Evolutionary conservation across 2,797 vertebrate species (phyloP).

Genomic region (Coluber constrictor): DNA sequence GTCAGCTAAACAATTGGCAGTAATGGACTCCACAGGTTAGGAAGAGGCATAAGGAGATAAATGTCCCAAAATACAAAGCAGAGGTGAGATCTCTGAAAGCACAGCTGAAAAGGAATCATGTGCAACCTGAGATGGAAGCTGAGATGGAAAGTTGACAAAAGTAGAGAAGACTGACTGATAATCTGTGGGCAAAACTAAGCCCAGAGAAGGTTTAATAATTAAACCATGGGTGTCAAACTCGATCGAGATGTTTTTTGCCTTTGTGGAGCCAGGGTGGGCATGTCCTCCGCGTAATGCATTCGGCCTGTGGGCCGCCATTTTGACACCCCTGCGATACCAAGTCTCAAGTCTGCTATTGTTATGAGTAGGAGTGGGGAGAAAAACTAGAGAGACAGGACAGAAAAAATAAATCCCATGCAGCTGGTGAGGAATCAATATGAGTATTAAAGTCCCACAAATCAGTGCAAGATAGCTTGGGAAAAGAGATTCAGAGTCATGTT

Average conservation of each 20-base stretch:
- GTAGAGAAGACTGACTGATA: neutral
- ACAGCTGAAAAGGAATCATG: neutral
- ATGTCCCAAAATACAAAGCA: neutral
- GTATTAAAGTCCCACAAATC: neutral
- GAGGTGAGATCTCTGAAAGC: neutral
- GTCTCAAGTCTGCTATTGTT: neutral
- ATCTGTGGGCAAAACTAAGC: neutral
- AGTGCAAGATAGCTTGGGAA: neutral
- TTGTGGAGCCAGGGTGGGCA: no score
- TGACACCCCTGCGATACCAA: neutral
- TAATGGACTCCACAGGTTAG: neutral
- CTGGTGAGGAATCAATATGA: neutral
- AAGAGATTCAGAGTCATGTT: neutral
- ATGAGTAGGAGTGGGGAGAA: neutral
- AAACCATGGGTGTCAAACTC: neutral
- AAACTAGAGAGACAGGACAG: neutral
- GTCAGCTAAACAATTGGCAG: neutral
- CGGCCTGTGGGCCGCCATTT: no score
- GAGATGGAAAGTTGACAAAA: neutral
- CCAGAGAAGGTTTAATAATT: neutral
- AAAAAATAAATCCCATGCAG: neutral
- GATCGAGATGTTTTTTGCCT: no score
- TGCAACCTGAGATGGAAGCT: neutral
- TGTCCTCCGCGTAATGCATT: no score
- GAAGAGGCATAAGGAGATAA: neutral